Evolutionary conservation across 2,888 invertebrate species (phyloP), one percentile per base, ranked within the genome.

Genomic region (Stratiomys singularior): DNA sequence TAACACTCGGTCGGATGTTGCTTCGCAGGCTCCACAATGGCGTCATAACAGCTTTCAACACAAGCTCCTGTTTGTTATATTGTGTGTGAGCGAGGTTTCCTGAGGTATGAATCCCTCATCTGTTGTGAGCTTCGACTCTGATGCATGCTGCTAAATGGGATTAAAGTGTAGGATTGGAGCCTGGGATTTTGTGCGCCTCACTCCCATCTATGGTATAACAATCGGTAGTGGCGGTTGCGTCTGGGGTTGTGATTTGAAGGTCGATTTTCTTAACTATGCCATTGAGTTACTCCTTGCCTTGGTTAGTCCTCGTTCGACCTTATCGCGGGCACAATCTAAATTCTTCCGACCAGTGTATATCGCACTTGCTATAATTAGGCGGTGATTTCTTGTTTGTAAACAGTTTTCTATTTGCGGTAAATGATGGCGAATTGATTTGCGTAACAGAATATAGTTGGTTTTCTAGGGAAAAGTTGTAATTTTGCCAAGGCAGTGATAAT

Each of bases 341-440:
- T 37, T 72, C 58, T 58, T 74, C 58, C 58, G 56, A 18, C 74
- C 58, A 30, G 30, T 30, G 30, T 30, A 25, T 13, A n/a, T 69
- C 30, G 58, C 56, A 72, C 56, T 28, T 28, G 27, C 47, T 9
- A 25, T 67, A 71, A 56, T 72, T 25, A 15, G 11, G 27, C 13
- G 7, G 21, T 47, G 47, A 37, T 74, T 74, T 13, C n/a, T 74
- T 74, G 74, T 58, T 74, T 74, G 74, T 72, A 56, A 72, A 72
- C 72, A 72, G 27, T 46, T 28, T n/a, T 30, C 21, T 37, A 30
- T 44, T 72, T 58, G 52, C 7, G 27, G 21, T 72, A 11, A 72
- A 72, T 13, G 25, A n/a, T 52, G 15, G 15, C 15, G 4, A 52
- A 52, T n/a, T n/a, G n/a, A n/a, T 52, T 52, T 18, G 15, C 52